Base-by-base conservation (phyloP, 2,113 vertebrate species). In the Pipra filicauda region DNA sequence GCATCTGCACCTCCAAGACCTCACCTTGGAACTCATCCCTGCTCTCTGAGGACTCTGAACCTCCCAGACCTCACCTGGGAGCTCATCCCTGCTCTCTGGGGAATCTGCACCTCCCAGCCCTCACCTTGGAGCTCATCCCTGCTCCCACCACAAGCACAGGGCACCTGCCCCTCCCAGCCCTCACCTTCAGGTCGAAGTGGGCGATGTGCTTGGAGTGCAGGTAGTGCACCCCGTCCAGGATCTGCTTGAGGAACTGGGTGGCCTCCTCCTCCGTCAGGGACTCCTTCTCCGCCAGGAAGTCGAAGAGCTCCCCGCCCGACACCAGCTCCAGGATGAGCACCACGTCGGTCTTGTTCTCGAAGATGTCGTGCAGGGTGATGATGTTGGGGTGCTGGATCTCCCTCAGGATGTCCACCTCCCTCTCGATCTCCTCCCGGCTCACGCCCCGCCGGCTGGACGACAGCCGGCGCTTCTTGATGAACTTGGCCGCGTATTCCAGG, bases 371-470 rank as follows among this genome's bases (percentile, higher is more conserved):
- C 84, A 99, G 98, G 0, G 99, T 99, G 98, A 99, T 99, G 98
- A 99, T 99, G 98, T 99, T 99, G 97, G 98, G 98, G 98, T 99
- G 99, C 96, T 99, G 99, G 97, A 99, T 99, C 97, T 99, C 99
- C 3, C 99, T 97, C 94, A 99, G 97, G 97, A 99, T 99, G 97
- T 99, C 98, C 96, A 99, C 99, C 97, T 99, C 99, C 2, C 99
- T 97, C 97, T 99, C 98, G 0, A 99, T 99, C 98, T 99, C 99
- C 94, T 99, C 99, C 1, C 99, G 98, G 98, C 99, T 99, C 96
- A 99, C 99, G 0, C 99, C 99, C 0, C 99, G 98, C 11, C 99
- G 98, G 96, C 99, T 99, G 58, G 99, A 99, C 0, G 99, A 99
- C 79, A 99, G 97, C 4, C 99, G 98, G 0, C 99, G 98, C 97